Base-by-base conservation (phyloP, 2,888 invertebrate species). In the Bellardia pandia region DNA sequence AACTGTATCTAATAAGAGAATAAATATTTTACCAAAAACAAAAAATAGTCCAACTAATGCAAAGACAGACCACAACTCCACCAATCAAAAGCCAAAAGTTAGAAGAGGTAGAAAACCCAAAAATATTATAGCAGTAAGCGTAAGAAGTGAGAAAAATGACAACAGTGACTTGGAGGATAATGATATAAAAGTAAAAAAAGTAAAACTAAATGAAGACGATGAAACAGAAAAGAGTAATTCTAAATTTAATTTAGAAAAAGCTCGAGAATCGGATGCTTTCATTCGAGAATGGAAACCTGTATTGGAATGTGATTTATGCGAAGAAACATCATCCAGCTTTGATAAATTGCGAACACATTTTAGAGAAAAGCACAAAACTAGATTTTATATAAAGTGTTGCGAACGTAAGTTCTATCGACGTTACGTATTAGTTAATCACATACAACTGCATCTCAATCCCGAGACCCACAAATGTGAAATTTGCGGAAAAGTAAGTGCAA, bases 301-400 rank as follows among this genome's bases (percentile, higher is more conserved):
- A 14, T 69, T 90, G 13, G 76, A 84, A 5, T 90, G 90, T 48
- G 84, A 85, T 16, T 45, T 89, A 16, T 90, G 90, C 33, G 66
- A 74, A 2, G 56, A 82, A n/a, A 11, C 42, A 0, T 69, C 86
- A 3, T 14, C 48, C 0, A 89, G 77, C 40, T 90, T 89, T 33
- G 86, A 86, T n/a, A 66, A 37, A 1, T 77, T 90, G 8, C 86
- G 88, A 2, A 56, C 58, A 7, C 90, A 90, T 75, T 90, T 80
- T 42, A 81, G 72, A 6, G 82, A 85, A 33, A 76, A 58, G 4
- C 90, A 90, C 69, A 86, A 89, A 66, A 53, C 33, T 8, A 68
- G 77, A 62, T 90, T 84, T 2, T 90, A 88, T 72, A 89, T 89
- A 7, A 62, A 68, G 2, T 90, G 90, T 53, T 90, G 90, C 16